phyloP scores from a whole-genome alignment of 2,888 invertebrate genomes.

The Parthenolecanium corni region DNA sequence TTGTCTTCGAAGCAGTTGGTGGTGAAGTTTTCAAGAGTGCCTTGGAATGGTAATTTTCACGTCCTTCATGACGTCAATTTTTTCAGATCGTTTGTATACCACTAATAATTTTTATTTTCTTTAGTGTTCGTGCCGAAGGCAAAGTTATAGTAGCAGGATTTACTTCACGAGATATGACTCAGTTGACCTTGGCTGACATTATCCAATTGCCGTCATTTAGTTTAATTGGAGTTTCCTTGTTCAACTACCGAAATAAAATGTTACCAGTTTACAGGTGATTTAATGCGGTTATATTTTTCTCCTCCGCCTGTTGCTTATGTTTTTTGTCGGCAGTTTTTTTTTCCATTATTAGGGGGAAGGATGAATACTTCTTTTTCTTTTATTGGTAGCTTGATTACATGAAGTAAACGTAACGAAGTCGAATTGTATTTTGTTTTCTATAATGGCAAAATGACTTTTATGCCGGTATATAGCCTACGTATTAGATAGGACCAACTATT shows the following conservation, averaged over 20 bases:
- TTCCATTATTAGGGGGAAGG: too few relatives aligned
- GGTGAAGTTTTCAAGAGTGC: constrained; percentile 48
- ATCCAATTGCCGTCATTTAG: constrained; percentile 40
- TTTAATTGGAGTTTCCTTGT: constrained; percentile 44
- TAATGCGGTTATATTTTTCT: background rate
- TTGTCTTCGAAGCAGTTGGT: constrained; percentile 55
- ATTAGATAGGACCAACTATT: too few relatives aligned
- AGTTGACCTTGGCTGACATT: constrained; percentile 40
- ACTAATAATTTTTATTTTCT: background rate
- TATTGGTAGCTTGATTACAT: background rate
- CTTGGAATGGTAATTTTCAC: constrained; percentile 46
- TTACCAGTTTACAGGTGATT: constrained; percentile 45
- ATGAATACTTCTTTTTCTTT: background rate
- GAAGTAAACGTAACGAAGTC: too few relatives aligned
- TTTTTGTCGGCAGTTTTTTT: too few relatives aligned
- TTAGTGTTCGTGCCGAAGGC: constrained; percentile 46
- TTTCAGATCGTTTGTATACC: constrained; percentile 34
- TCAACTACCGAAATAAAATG: constrained; percentile 43
- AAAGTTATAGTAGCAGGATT: constrained; percentile 44
- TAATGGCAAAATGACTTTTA: too few relatives aligned
- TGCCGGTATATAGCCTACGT: too few relatives aligned
- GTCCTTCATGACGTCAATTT: background rate
- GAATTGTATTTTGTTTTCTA: too few relatives aligned
- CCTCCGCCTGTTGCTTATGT: background rate
- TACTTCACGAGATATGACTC: constrained; percentile 43